Evolutionary conservation across 2,113 vertebrate species (phyloP), one percentile per base, ranked within the genome.

Genomic region (Chaetodon auriga): DNA sequence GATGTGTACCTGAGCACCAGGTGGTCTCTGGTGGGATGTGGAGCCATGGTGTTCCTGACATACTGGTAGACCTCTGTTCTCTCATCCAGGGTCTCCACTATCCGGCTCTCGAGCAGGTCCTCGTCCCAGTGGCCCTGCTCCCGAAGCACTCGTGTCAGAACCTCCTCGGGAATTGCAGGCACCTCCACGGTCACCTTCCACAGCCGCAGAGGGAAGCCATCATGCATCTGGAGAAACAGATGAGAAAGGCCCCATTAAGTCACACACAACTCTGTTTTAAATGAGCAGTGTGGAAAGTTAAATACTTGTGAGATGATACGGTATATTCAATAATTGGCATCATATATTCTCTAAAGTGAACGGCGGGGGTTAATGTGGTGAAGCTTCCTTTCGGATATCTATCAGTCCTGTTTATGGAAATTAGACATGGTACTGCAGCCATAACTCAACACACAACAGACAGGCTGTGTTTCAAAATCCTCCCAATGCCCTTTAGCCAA

Each of bases 111-210:
- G 51, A 98, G 90, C 65, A 99, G 96, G 88, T 99, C 98, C 79
- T 98, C 97, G 0, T 99, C 98, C 98, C 98, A 99, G 45, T 96
- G 96, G 54, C 96, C 96, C 55, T 98, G 97, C 90, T 99, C 98
- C 78, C 97, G 93, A 71, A 99, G 93, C 57, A 99, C 90, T 1
- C 97, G 94, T 4, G 96, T 96, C 91, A 99, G 82, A 12, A 99
- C 96, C 41, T 99, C 97, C 0, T 97, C 96, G 0, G 97, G 96
- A 0, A 95, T 93, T 0, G 97, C 97, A 23, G 97, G 96, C 15
- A 99, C 93, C 91, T 99, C 98, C 43, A 95, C 96, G 0, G 96
- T 96, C 7, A 95, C 97, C 92, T 99, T 99, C 98, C 98, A 99
- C 71, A 97, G 92, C 71, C 96, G 95, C 75, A 99, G 90, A 0